Evolutionary conservation across 2,797 vertebrate genomes (phyloP).

Genomic region (Argya squamiceps): DNA sequence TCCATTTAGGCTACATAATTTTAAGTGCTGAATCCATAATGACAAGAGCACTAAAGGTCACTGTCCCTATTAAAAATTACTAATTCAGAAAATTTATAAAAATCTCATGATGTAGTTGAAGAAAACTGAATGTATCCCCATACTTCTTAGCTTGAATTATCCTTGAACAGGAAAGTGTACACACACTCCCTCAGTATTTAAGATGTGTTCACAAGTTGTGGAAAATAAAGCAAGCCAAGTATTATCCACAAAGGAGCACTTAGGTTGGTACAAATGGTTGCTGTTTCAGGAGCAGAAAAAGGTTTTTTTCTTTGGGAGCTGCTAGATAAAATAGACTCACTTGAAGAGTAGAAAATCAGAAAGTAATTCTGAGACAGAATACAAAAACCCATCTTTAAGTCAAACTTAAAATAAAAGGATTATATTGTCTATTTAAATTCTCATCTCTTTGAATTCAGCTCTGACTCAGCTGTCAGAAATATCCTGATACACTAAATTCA

Average conservation of each 20-base stretch:
- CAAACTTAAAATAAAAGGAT: background rate
- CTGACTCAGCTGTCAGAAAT: background rate
- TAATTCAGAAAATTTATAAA: background rate
- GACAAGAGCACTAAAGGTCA: background rate
- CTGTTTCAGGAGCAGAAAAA: background rate
- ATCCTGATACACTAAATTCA: background rate
- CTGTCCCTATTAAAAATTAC: background rate
- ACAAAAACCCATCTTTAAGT: background rate
- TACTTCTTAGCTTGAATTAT: background rate
- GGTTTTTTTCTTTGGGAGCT: background rate
- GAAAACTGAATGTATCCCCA: background rate
- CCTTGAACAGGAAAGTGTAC: background rate
- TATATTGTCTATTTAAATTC: background rate
- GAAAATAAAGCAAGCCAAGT: constrained; percentile 1
- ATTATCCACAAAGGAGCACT: background rate
- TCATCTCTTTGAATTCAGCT: background rate
- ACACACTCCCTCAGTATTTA: background rate
- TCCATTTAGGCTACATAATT: background rate
- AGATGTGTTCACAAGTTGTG: background rate
- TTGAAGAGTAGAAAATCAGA: background rate
- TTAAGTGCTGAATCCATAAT: background rate
- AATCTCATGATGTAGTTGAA: background rate
- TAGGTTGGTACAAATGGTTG: background rate
- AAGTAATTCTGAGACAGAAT: background rate
- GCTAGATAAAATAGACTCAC: background rate